Evolutionary conservation across 2,113 vertebrate genomes (phyloP).

Genomic region (Chunga burmeisteri): DNA sequence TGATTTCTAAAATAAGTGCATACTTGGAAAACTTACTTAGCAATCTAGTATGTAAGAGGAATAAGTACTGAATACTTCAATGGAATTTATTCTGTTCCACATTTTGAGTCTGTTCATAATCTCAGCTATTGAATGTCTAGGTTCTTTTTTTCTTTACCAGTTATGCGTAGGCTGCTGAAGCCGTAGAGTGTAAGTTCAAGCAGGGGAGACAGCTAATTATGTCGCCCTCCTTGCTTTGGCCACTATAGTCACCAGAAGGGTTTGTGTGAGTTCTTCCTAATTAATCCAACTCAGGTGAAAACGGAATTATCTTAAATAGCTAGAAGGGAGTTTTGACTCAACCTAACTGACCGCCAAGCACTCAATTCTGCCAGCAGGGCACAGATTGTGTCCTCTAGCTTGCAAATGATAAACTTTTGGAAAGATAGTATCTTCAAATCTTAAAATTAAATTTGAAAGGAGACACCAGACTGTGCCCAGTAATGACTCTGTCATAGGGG

Average conservation of each 20-base stretch:
- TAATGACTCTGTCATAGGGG: fast-evolving
- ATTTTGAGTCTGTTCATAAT: neutral
- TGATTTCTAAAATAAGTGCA: neutral
- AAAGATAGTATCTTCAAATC: neutral
- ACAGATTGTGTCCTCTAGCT: neutral
- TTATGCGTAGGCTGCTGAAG: neutral
- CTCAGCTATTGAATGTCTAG: neutral
- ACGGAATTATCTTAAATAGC: neutral
- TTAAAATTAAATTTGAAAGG: neutral
- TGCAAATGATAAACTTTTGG: neutral
- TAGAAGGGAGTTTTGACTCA: neutral
- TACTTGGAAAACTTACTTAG: neutral
- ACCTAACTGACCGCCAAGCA: neutral
- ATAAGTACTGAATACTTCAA: neutral
- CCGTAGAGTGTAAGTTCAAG: neutral
- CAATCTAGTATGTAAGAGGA: neutral
- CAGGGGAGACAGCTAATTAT: neutral
- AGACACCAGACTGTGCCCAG: neutral
- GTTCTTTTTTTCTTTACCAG: neutral
- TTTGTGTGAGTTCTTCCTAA: neutral
- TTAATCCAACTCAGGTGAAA: neutral
- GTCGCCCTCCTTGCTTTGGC: neutral
- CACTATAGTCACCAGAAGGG: neutral
- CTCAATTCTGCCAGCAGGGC: neutral
- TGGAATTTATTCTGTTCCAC: neutral